A percentile compares a stretch with the other conserved stretches of the same genome.
Evolutionary conservation across 2,888 invertebrate genomes (phyloP).

Genomic region (Stegana nigrithorax): DNA sequence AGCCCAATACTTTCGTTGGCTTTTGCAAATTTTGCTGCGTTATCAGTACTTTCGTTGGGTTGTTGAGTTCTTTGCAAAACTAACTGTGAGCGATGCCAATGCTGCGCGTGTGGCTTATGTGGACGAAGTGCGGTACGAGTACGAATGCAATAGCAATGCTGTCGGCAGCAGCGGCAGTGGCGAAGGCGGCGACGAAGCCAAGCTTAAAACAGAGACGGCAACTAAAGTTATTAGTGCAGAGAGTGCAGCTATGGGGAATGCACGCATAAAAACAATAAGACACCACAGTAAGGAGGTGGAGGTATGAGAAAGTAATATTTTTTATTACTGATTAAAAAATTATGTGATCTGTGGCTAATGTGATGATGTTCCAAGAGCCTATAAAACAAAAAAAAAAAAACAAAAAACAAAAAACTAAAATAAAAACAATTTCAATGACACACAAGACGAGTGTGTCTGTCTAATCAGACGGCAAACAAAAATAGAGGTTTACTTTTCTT

Average conservation of each 20-base stretch:
- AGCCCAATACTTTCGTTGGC: constrained; percentile 41
- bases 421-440: background rate
- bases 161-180: constrained; percentile 24
- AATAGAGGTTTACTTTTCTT: too few relatives aligned
- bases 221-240: constrained; percentile 28
- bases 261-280: constrained; percentile 45
- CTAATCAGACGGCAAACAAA: too few relatives aligned
- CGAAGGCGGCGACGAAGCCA: background rate
- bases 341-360: too few relatives aligned
- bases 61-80: constrained; percentile 39
- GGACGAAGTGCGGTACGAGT: background rate
- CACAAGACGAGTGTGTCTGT: too few relatives aligned
- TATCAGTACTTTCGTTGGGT: constrained; percentile 56
- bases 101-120: background rate
- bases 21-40: constrained; percentile 45
- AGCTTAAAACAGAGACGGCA: constrained; percentile 13
- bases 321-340: too few relatives aligned
- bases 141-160: constrained; percentile 20
- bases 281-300: constrained; percentile 52
- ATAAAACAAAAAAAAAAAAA: background rate
- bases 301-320: constrained; percentile 51
- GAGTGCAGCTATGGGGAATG: constrained; percentile 43
- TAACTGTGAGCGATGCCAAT: constrained; percentile 32
- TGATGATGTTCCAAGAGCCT: background rate
- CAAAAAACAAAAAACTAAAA: background rate